phyloP scores from a whole-genome alignment of 1,140 invertebrate species.

The Meloidogyne chitwoodi region DNA sequence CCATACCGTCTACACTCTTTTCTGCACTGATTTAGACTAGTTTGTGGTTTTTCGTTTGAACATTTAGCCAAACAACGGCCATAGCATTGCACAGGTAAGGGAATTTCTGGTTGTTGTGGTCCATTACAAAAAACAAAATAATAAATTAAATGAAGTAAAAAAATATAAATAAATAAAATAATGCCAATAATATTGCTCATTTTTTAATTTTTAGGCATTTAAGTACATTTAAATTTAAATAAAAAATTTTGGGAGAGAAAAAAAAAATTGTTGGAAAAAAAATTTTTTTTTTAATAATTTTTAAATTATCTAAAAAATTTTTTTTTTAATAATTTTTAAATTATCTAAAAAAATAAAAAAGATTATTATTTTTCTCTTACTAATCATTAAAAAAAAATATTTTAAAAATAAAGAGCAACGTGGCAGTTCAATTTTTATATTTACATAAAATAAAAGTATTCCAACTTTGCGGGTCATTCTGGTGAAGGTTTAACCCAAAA shows the following conservation, averaged over 20 bases:
- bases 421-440: not conserved
- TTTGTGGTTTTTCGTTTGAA: not conserved
- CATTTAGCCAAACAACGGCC: not conserved
- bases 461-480: not conserved
- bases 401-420: not conserved
- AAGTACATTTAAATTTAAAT: too few relatives aligned
- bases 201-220: not conserved
- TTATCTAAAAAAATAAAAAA: too few relatives aligned
- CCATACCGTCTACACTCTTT: conserved; percentile 11
- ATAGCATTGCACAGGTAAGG: not conserved
- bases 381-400: too few relatives aligned
- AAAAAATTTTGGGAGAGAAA: too few relatives aligned
- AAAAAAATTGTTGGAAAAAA: too few relatives aligned
- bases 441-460: not conserved
- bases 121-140: not conserved
- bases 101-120: not conserved
- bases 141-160: not conserved
- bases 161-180: not conserved
- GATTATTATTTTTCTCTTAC: too few relatives aligned
- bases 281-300: too few relatives aligned
- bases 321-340: too few relatives aligned
- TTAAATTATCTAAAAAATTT: too few relatives aligned
- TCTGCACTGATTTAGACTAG: not conserved
- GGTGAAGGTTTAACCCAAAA: not conserved
- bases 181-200: not conserved